These are phyloP conservation scores for Anser cygnoides DNA, from an alignment of 2,113 vertebrate species.

Conservation along the genomic window DNA sequence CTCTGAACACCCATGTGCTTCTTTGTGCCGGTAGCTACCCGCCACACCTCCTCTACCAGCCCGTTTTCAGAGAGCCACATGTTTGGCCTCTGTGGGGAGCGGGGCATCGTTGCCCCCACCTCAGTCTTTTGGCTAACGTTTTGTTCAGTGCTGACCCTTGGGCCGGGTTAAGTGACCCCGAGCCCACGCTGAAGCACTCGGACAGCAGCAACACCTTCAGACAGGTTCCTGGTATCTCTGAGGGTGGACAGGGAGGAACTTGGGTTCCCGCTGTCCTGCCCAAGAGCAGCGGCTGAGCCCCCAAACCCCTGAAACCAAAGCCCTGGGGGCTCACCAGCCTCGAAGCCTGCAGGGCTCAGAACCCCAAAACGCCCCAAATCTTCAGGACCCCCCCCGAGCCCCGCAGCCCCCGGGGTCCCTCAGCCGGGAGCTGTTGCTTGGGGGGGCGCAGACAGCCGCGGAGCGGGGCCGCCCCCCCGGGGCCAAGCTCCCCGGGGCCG, in stretches of 20 bases:
- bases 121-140: neutral
- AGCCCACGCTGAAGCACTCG: neutral
- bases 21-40: constrained; percentile 2
- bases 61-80: constrained; percentile 28
- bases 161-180: neutral
- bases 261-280: constrained; percentile 10
- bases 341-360: neutral
- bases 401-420: neutral
- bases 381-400: too few species aligned
- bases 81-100: neutral
- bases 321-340: neutral
- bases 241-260: neutral
- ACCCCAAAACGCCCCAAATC: neutral
- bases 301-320: neutral
- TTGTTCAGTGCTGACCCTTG: neutral
- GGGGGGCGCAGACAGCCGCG: neutral
- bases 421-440: neutral
- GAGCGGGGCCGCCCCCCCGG: neutral
- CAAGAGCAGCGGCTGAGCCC: neutral
- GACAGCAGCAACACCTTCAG: neutral
- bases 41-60: neutral
- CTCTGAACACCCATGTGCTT: neutral
- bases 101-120: neutral
- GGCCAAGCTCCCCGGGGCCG: constrained; percentile 40
- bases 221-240: neutral